These are phyloP conservation scores for Torymus tubicola DNA, from an alignment of 2,888 invertebrate genomes.

Conservation along the genomic window DNA sequence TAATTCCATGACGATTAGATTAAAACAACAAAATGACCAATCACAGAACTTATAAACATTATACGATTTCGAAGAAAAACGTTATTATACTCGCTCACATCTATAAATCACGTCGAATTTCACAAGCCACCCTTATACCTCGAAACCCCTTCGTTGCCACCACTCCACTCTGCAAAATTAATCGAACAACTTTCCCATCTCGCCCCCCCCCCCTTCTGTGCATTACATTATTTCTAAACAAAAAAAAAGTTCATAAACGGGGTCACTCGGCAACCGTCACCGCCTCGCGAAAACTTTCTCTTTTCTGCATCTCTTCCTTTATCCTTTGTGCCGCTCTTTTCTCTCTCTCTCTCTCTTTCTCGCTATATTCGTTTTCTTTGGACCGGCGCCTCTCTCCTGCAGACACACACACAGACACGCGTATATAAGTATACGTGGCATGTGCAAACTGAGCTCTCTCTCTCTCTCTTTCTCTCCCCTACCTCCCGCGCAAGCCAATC, in stretches of 20 bases:
- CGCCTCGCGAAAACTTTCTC: slow-evolving; percentile 2
- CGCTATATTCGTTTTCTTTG: slow-evolving; percentile 6
- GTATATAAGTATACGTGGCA: neutral
- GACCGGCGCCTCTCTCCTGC: slow-evolving; percentile 8
- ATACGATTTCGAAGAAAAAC: too few species aligned
- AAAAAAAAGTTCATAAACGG: neutral
- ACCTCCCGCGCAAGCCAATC: slow-evolving; percentile 64
- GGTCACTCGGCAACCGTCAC: slow-evolving; percentile 14
- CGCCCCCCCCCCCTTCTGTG: too few species aligned
- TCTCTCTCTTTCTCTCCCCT: slow-evolving; percentile 44
- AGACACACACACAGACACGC: neutral
- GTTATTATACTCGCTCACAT: too few species aligned
- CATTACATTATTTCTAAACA: neutral
- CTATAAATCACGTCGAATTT: too few species aligned
- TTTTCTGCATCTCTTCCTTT: neutral
- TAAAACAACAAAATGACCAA: too few species aligned
- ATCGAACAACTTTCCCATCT: too few species aligned
- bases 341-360: neutral
- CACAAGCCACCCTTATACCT: too few species aligned
- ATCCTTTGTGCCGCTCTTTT: neutral
- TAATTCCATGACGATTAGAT: too few species aligned
- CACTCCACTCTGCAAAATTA: too few species aligned
- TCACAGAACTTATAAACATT: too few species aligned
- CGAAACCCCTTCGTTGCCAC: too few species aligned
- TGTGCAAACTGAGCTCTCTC: neutral